phyloP scores from a whole-genome alignment of 1,140 invertebrate genomes.

The Sitobion miscanthi region DNA sequence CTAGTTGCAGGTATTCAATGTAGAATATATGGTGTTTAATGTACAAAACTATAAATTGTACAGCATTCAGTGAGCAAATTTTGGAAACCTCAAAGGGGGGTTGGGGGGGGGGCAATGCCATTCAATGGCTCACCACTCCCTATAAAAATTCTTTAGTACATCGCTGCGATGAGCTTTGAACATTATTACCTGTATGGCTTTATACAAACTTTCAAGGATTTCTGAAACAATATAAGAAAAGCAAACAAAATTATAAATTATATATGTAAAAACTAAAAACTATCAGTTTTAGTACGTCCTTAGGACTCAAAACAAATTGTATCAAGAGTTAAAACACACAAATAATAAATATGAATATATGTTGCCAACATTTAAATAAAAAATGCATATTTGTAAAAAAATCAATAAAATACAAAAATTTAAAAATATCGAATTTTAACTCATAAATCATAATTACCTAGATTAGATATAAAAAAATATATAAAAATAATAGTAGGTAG shows the following conservation, averaged over 20 bases:
- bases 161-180: no score
- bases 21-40: no score
- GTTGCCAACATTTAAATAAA: not conserved
- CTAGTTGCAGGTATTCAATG: no score
- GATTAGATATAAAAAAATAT: not conserved
- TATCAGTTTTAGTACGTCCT: not conserved
- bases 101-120: no score
- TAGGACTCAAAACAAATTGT: not conserved
- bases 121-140: no score
- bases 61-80: no score
- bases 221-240: no score
- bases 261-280: not conserved
- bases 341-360: not conserved
- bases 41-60: no score
- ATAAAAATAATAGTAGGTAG: not conserved
- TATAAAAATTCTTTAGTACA: no score
- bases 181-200: no score
- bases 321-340: not conserved
- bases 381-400: not conserved
- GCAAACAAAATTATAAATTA: not conserved
- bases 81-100: no score
- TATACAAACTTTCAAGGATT: no score
- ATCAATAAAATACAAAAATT: not conserved
- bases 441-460: not conserved
- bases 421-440: not conserved